Percentiles rank a stretch among this genome's conserved stretches.
Evolutionary conservation across 92 coral and sea anemone species (phyloP).

Genomic region (Zoanthus gigantus): DNA sequence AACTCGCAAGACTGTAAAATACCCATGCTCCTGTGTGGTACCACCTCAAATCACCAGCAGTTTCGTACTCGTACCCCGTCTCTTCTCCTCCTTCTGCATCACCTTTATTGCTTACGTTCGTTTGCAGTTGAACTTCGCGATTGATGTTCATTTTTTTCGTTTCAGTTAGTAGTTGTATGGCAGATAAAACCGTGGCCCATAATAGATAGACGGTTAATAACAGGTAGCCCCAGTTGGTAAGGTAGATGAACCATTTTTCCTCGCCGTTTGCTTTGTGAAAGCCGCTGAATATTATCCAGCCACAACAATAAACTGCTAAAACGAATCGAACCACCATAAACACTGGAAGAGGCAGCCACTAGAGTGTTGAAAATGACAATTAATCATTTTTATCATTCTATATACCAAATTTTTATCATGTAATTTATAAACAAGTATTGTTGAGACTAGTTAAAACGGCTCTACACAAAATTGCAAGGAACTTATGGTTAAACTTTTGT

Average conservation of each 20-base stretch:
- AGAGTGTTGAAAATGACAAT: neutral
- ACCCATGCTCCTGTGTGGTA: conserved; percentile 89
- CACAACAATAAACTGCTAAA: conserved; percentile 77
- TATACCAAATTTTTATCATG: too few relatives aligned
- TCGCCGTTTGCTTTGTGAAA: conserved; percentile 69
- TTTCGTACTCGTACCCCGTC: conserved; percentile 36
- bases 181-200: conserved; percentile 66
- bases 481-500: too few relatives aligned
- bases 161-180: conserved; percentile 41
- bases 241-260: conserved; percentile 90
- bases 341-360: conserved; percentile 73
- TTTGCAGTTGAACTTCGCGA: conserved; percentile 33
- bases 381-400: too few relatives aligned
- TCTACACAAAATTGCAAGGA: too few relatives aligned
- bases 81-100: neutral
- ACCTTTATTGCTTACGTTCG: neutral
- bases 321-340: conserved; percentile 70
- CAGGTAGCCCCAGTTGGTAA: conserved; percentile 91
- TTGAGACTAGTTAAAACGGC: too few relatives aligned
- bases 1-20: conserved; percentile 68
- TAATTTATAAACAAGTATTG: too few relatives aligned
- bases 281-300: conserved; percentile 90
- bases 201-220: conserved; percentile 72
- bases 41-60: conserved; percentile 59
- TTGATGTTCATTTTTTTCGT: neutral